These are phyloP conservation scores for Emys orbicularis DNA, from an alignment of 2,797 vertebrate species.

Conservation along the genomic window DNA sequence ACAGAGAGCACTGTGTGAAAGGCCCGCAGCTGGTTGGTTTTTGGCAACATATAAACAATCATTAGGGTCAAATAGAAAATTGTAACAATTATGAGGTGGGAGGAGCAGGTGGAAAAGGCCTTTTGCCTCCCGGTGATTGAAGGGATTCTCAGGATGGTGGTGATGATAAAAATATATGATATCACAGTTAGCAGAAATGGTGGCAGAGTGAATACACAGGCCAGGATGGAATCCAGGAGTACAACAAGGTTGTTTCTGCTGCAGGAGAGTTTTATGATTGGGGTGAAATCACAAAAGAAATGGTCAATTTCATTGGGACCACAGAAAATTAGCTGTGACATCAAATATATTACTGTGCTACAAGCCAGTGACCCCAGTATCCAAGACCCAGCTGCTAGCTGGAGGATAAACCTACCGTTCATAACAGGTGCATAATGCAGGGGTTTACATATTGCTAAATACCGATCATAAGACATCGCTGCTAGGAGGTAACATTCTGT, in stretches of 20 bases:
- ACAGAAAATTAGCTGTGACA: neutral
- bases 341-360: neutral
- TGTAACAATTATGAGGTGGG: neutral
- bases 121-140: neutral
- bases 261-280: neutral
- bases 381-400: slow-evolving; percentile 17
- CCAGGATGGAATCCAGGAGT: neutral
- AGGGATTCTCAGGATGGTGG: neutral
- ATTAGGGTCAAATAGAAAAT: neutral
- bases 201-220: neutral
- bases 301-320: neutral
- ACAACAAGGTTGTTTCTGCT: neutral
- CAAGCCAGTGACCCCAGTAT: neutral
- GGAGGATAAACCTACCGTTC: neutral
- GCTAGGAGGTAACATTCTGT: slow-evolving; percentile 42
- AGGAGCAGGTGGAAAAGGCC: neutral
- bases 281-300: slow-evolving; percentile 21
- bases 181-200: neutral
- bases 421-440: slow-evolving; percentile 48
- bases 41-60: slow-evolving; percentile 64
- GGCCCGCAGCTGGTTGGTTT: neutral
- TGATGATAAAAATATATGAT: neutral
- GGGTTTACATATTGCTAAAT: slow-evolving; percentile 43
- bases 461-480: slow-evolving; percentile 56
- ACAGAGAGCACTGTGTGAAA: too few relatives aligned